phyloP scores from a whole-genome alignment of 2,888 invertebrate genomes.

The Cryptosula pallasiana region DNA sequence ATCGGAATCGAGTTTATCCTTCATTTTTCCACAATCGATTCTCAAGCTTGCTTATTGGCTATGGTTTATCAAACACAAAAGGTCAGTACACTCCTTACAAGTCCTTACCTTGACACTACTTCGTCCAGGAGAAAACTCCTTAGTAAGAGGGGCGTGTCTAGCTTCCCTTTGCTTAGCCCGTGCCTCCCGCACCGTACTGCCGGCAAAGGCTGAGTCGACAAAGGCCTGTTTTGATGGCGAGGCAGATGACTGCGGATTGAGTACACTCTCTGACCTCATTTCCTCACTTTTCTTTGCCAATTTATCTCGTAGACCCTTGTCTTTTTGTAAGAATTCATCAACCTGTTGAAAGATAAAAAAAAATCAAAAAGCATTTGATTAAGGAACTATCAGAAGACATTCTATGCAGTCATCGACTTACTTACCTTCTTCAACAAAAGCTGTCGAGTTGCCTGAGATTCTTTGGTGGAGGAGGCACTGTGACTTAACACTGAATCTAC shows the following conservation, averaged over 20 bases:
- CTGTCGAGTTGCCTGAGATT: not conserved
- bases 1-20: too few relatives aligned
- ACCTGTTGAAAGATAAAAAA: constrained; percentile 2
- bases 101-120: constrained; percentile 1
- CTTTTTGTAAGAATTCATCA: constrained; percentile 15
- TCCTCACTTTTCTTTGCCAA: constrained; percentile 5
- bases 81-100: too few relatives aligned
- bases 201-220: not conserved
- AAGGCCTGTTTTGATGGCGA: too few relatives aligned
- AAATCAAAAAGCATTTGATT: not conserved
- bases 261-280: not conserved
- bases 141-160: not conserved
- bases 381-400: not conserved
- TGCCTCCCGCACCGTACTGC: not conserved
- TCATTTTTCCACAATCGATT: too few relatives aligned
- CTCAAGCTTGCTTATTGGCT: too few relatives aligned
- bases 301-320: not conserved
- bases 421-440: constrained; percentile 10
- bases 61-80: too few relatives aligned
- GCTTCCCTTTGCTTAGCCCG: constrained; percentile 15
- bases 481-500: constrained; percentile 19
- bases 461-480: not conserved
- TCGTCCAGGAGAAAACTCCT: not conserved
- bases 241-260: not conserved
- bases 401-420: not conserved